Conservation (phyloP, 2,888 invertebrate genomes). For the Scaptomyza tumidula region DNA sequence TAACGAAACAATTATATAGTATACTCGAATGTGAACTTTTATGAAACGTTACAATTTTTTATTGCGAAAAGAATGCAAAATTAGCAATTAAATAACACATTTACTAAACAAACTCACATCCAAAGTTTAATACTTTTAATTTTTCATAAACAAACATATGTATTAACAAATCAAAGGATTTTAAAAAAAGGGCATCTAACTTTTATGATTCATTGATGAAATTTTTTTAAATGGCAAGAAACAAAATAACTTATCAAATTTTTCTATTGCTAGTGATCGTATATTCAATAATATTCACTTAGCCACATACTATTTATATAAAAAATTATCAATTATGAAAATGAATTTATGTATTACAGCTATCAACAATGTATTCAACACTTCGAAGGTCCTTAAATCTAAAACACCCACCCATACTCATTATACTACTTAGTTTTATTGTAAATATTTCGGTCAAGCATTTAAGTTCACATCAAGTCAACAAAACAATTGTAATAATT, state of each 20-base stretch:
- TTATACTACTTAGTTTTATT: constrained; percentile 34
- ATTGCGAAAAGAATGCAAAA: constrained; percentile 54
- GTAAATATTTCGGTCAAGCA: constrained; percentile 66
- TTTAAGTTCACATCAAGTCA: constrained; percentile 24
- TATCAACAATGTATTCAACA: constrained; percentile 34
- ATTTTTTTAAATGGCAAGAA: constrained; percentile 42
- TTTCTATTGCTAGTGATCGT: constrained; percentile 68
- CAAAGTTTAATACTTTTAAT: constrained; percentile 24
- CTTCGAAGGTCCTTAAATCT: constrained; percentile 15
- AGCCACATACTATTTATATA: constrained; percentile 48
- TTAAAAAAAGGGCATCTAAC: constrained; percentile 7
- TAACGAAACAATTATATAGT: constrained; percentile 68
- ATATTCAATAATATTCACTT: constrained; percentile 49
- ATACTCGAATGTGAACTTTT: constrained; percentile 73
- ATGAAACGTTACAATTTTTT: constrained; percentile 71
- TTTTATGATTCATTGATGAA: constrained; percentile 22
- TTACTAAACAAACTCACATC: constrained; percentile 4
- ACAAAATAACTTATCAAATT: constrained; percentile 58
- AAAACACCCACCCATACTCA: constrained; percentile 27
- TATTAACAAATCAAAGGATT: constrained; percentile 7
- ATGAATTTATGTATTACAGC: constrained; percentile 36
- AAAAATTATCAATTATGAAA: constrained; percentile 30
- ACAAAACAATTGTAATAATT: constrained; percentile 16
- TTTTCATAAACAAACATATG: constrained; percentile 16
- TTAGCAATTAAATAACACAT: constrained; percentile 43